phyloP scores from a whole-genome alignment of 2,888 invertebrate species.

The Rhagonycha lutea region DNA sequence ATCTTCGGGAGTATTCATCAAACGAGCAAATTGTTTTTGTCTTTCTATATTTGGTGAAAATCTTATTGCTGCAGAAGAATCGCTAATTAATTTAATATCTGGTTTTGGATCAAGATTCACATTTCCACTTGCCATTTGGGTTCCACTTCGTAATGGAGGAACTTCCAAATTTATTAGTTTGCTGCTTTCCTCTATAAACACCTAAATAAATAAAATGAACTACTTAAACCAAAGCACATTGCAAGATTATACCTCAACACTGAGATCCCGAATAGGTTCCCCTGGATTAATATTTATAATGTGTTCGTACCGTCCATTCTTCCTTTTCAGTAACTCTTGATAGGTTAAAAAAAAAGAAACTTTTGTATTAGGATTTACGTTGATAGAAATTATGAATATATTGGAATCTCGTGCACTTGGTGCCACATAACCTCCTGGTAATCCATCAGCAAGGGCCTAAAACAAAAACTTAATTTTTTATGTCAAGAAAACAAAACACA shows the following conservation, averaged over 20 bases:
- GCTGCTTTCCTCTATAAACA: constrained; percentile 66
- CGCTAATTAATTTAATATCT: constrained; percentile 39
- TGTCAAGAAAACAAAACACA: not conserved
- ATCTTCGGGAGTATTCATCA: constrained; percentile 45
- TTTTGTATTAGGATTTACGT: constrained; percentile 65
- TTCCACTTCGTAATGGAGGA: constrained; percentile 66
- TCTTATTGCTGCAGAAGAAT: constrained; percentile 51
- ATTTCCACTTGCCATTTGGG: constrained; percentile 63
- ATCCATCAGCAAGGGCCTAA: constrained; percentile 61
- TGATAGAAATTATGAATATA: constrained; percentile 69
- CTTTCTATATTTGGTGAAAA: constrained; percentile 64
- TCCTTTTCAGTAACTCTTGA: constrained; percentile 69
- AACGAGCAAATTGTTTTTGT: constrained; percentile 59
- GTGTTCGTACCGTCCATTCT: constrained; percentile 69
- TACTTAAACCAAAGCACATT: not conserved
- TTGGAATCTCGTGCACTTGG: constrained; percentile 72
- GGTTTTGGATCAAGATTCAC: constrained; percentile 53
- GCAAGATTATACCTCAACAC: constrained; percentile 55
- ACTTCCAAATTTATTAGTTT: constrained; percentile 64
- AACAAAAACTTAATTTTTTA: not conserved
- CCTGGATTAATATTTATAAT: constrained; percentile 72
- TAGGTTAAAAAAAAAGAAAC: constrained; percentile 73
- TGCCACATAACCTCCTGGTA: constrained; percentile 65
- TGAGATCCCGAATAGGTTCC: constrained; percentile 66
- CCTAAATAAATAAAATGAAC: constrained; percentile 41